A percentile compares a stretch with the other conserved stretches of the same genome.
These are phyloP conservation scores for Microplitis mediator DNA, from an alignment of 1,140 invertebrate genomes.

Conservation along the genomic window DNA sequence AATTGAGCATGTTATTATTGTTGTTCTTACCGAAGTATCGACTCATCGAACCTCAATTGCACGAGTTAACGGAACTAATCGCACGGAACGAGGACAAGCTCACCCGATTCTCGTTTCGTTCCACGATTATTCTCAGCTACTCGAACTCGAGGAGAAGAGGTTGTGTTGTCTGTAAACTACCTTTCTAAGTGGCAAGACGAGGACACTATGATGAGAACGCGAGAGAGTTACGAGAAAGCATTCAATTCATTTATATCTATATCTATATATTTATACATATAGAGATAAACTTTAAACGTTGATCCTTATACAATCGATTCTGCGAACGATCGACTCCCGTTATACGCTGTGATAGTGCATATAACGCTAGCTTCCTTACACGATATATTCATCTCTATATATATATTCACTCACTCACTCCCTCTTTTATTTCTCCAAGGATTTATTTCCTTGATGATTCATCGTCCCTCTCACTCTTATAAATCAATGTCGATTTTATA, in stretches of 20 bases:
- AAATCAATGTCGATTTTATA: not conserved
- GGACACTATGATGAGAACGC: not conserved
- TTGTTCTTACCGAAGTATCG: slow-evolving; percentile 5
- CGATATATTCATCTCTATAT: not conserved
- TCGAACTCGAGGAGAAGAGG: not conserved
- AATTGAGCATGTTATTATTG: slow-evolving; percentile 12
- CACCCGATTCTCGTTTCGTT: slow-evolving; percentile 20
- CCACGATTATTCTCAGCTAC: slow-evolving; percentile 14
- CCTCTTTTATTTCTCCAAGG: not conserved
- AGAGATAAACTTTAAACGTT: not conserved
- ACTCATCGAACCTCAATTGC: slow-evolving; percentile 15
- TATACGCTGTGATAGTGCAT: not conserved
- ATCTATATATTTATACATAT: too few relatives aligned
- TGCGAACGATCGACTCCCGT: slow-evolving; percentile 20
- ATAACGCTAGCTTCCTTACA: too few relatives aligned
- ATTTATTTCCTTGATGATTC: slow-evolving; percentile 25
- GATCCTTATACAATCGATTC: slow-evolving; percentile 17
- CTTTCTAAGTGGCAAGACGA: not conserved
- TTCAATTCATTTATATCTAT: slow-evolving; percentile 1
- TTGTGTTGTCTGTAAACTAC: not conserved
- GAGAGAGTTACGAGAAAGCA: slow-evolving; percentile 7
- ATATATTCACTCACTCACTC: not conserved
- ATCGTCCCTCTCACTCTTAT: not conserved
- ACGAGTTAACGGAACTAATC: slow-evolving; percentile 39
- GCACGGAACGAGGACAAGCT: slow-evolving; percentile 43